These are phyloP conservation scores for Eupithecia inturbata DNA, from an alignment of 2,888 invertebrate species.

Conservation along the genomic window DNA sequence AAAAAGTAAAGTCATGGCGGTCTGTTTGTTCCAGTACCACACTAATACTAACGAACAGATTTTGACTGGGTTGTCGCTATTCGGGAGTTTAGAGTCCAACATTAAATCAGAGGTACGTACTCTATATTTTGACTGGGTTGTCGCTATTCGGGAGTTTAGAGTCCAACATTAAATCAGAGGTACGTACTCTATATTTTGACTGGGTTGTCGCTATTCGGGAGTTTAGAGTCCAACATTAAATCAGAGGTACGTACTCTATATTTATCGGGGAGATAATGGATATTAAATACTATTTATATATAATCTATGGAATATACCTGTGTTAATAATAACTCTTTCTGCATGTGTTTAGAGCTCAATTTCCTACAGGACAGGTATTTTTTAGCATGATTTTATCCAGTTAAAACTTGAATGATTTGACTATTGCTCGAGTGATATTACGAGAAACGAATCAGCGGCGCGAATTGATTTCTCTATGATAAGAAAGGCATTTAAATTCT, in stretches of 20 bases:
- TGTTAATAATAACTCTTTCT: background rate
- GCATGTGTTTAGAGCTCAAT: constrained; percentile 2
- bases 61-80: constrained; percentile 38
- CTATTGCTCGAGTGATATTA: background rate
- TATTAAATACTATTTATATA: too few species aligned
- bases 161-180: constrained; percentile 30
- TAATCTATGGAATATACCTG: background rate
- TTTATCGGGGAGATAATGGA: background rate
- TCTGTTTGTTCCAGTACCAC: constrained; percentile 40
- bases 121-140: constrained; percentile 31
- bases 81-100: constrained; percentile 35
- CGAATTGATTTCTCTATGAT: constrained; percentile 16
- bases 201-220: constrained; percentile 36
- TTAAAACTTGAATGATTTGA: background rate
- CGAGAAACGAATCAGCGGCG: background rate
- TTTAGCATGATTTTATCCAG: background rate
- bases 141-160: constrained; percentile 37
- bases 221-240: constrained; percentile 32
- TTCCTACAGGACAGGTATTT: background rate
- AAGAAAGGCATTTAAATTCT: background rate
- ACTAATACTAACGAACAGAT: constrained; percentile 40
- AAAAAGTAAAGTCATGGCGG: constrained; percentile 8
- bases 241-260: constrained; percentile 29
- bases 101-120: constrained; percentile 34
- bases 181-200: constrained; percentile 32